Evolutionary conservation across 2,113 vertebrate genomes (phyloP), one percentile per base, ranked within the genome.

Genomic region (Petroica traversi): DNA sequence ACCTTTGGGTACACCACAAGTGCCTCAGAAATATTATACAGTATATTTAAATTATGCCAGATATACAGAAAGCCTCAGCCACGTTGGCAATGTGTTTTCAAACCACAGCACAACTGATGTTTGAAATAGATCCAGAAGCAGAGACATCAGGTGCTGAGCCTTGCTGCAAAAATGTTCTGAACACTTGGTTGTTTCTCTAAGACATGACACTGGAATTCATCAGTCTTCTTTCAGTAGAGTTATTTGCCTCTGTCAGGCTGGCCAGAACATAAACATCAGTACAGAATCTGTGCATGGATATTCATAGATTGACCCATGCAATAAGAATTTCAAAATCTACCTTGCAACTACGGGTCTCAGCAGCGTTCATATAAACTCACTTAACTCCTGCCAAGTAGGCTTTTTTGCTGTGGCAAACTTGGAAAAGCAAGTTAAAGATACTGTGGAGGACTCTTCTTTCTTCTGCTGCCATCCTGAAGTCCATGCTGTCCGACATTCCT

Each of bases 391-490:
- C 14, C 41, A 48, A 66, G 40, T 23, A 57, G 97, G 74, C 98
- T 98, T 82, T 82, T 99, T 98, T 91, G 98, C 98, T 88, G 98
- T 97, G 58, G 98, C 98, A 97, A 99, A 96, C 98, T 98, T 99
- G 38, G 98, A 99, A 94, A 99, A 99, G 97, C 67, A 99, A 96
- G 88, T 98, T 97, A 92, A 99, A 98, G 6, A 96, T 99, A 54
- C 99, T 98, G n/a, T 98, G 98, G 61, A 99, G 96, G 96, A 98
- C 18, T 95, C 98, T 91, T 99, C 98, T 86, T 99, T 98, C 8
- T 8, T 98, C 98, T 3, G 98, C 98, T 18, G 98, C 98, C 97
- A 98, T 98, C 94, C 93, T 93, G 24, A 99, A 99, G 96, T 99
- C 98, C 2, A 98, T 95, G 25, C 98, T 98, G 40, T 98, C 97